Evolutionary conservation across 2,888 invertebrate genomes (phyloP).

Genomic region (Lithophane socia): DNA sequence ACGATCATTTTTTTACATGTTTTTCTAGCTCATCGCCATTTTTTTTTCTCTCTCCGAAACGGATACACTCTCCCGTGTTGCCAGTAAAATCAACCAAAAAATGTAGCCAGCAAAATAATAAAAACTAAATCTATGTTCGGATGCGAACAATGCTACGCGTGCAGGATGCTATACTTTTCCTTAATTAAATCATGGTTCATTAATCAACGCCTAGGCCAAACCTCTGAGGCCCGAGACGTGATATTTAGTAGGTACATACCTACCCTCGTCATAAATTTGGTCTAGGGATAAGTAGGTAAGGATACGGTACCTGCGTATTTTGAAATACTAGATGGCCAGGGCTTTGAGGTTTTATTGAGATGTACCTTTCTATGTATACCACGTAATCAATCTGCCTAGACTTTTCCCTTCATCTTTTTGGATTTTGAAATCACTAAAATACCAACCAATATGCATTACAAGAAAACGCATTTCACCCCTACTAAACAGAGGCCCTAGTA

Average conservation of each 20-base stretch:
- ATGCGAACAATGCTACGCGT: too few species aligned
- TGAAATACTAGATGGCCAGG: conserved; percentile 43
- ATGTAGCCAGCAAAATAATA: too few species aligned
- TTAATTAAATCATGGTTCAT: conserved; percentile 60
- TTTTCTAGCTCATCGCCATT: too few species aligned
- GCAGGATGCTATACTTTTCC: conserved; percentile 26
- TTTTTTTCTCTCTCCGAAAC: too few species aligned
- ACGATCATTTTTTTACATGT: too few species aligned
- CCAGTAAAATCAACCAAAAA: too few species aligned
- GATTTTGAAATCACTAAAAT: not conserved
- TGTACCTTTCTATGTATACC: not conserved
- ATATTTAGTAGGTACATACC: conserved; percentile 53
- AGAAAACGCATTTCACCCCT: not conserved
- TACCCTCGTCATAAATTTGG: conserved; percentile 57
- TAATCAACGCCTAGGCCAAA: conserved; percentile 60
- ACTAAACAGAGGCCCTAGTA: not conserved
- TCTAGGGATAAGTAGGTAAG: conserved; percentile 41
- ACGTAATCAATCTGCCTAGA: conserved; percentile 1
- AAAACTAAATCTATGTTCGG: too few species aligned
- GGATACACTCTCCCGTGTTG: too few species aligned
- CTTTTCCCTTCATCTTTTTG: not conserved
- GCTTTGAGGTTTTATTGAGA: conserved; percentile 32
- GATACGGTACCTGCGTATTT: conserved; percentile 25
- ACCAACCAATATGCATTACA: not conserved
- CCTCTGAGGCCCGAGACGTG: conserved; percentile 56